Evolutionary conservation across 64 coral and sea anemone species (phyloP).

Genomic region (Stichodactyla helianthus): DNA sequence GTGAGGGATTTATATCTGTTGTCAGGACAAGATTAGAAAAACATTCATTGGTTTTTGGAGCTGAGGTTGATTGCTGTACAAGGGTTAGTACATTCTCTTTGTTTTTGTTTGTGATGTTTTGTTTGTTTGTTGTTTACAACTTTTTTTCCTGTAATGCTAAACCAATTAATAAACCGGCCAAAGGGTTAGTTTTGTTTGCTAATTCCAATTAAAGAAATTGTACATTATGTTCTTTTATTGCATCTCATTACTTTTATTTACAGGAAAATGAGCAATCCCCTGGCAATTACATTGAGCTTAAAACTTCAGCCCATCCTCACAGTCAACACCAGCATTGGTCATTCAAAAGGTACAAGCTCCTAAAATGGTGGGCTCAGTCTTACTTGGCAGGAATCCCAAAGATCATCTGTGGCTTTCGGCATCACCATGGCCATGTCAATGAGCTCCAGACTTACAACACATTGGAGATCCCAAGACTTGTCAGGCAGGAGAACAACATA

Average conservation of each 20-base stretch:
- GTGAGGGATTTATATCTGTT: slow-evolving; percentile 79
- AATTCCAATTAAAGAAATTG: too few species aligned
- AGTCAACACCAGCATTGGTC: slow-evolving; percentile 62
- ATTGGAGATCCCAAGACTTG: slow-evolving; percentile 71
- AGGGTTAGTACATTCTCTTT: slow-evolving; percentile 42
- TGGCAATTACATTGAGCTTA: slow-evolving; percentile 89
- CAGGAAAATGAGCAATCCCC: slow-evolving; percentile 67
- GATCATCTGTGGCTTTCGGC: slow-evolving; percentile 82
- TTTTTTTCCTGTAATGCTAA: too few species aligned
- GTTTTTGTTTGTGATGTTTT: too few species aligned
- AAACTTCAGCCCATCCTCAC: slow-evolving; percentile 72
- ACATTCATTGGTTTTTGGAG: slow-evolving; percentile 93
- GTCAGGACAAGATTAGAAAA: slow-evolving; percentile 68
- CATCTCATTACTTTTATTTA: too few species aligned
- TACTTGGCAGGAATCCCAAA: slow-evolving; percentile 93
- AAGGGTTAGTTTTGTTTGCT: slow-evolving; percentile 35
- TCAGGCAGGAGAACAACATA: slow-evolving; percentile 52
- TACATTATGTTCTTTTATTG: too few species aligned
- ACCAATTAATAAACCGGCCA: too few species aligned
- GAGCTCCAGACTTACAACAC: slow-evolving; percentile 91
- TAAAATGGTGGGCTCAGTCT: slow-evolving; percentile 99
- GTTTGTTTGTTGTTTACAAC: too few species aligned
- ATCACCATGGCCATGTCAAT: slow-evolving; percentile 73
- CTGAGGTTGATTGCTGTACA: slow-evolving; percentile 88
- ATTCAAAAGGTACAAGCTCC: slow-evolving; percentile 88